Conservation (phyloP, 2,113 vertebrate genomes). For the Dascyllus trimaculatus region DNA sequence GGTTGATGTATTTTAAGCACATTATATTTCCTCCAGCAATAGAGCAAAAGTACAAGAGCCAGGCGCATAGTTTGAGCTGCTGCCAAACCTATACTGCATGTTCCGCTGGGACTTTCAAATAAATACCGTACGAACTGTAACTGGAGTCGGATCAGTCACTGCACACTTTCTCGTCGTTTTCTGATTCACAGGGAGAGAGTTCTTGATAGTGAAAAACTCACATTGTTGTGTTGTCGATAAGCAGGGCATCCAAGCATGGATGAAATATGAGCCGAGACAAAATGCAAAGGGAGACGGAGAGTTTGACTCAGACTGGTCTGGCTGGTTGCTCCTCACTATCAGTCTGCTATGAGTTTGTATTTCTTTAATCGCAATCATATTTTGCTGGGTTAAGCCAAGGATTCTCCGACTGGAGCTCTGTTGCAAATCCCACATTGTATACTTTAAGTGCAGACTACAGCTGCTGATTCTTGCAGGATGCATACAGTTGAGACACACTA, state of each 20-base stretch:
- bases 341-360: too few relatives aligned
- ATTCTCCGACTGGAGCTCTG: too few relatives aligned
- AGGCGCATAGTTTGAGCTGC: conserved; percentile 16
- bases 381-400: too few relatives aligned
- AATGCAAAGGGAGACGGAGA: conserved; percentile 10
- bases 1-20: conserved; percentile 31
- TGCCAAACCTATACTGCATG: conserved; percentile 34
- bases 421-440: too few relatives aligned
- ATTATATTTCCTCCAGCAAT: not conserved
- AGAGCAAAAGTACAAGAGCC: conserved; percentile 13
- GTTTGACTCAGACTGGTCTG: conserved; percentile 10
- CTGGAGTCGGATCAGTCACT: conserved; percentile 7
- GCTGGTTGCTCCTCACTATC: too few relatives aligned
- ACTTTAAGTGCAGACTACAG: too few relatives aligned
- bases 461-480: too few relatives aligned
- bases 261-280: conserved; percentile 29
- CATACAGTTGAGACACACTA: too few relatives aligned
- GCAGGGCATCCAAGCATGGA: conserved; percentile 6
- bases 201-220: conserved; percentile 18
- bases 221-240: not conserved
- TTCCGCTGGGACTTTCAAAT: conserved; percentile 46
- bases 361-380: too few relatives aligned
- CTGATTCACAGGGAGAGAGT: conserved; percentile 18
- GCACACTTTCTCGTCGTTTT: not conserved
- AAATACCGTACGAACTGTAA: conserved; percentile 19